These are phyloP conservation scores for Ophioninae sp. DNA, from an alignment of 2,888 invertebrate genomes.

Conservation along the genomic window DNA sequence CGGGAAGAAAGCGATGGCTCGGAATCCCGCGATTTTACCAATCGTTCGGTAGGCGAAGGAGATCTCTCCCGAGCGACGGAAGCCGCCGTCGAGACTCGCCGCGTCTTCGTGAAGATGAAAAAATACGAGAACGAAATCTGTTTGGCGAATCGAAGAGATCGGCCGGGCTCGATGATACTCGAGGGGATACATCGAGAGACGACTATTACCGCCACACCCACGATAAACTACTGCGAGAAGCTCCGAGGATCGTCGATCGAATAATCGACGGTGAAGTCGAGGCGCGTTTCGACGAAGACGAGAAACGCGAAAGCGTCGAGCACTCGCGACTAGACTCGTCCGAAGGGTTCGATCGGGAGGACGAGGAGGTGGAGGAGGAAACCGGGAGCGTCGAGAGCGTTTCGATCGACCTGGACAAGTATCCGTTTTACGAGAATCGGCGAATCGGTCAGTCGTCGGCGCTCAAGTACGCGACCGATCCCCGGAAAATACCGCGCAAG, in stretches of 20 bases:
- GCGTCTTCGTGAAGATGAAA: constrained; percentile 46
- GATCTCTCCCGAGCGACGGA: constrained; percentile 25
- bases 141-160: constrained; percentile 75
- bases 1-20: constrained; percentile 42
- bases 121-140: constrained; percentile 53
- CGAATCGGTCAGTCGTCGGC: constrained; percentile 84
- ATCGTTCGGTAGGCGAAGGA: constrained; percentile 73
- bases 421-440: constrained; percentile 85
- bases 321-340: constrained; percentile 72
- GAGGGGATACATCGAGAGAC: constrained; percentile 51
- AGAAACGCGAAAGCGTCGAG: constrained; percentile 68
- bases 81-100: neutral
- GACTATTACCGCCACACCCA: neutral
- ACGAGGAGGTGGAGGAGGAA: constrained; percentile 56
- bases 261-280: constrained; percentile 75
- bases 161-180: constrained; percentile 75
- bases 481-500: constrained; percentile 85
- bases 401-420: constrained; percentile 81
- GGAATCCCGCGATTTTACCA: constrained; percentile 41
- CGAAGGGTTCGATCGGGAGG: constrained; percentile 64
- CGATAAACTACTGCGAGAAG: constrained; percentile 67
- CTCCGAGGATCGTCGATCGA: constrained; percentile 68
- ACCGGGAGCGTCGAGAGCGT: neutral
- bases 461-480: constrained; percentile 86
- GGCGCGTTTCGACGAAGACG: constrained; percentile 69